Evolutionary conservation across 2,888 invertebrate genomes (phyloP).

Genomic region (Drosophila pseudotakahashii): DNA sequence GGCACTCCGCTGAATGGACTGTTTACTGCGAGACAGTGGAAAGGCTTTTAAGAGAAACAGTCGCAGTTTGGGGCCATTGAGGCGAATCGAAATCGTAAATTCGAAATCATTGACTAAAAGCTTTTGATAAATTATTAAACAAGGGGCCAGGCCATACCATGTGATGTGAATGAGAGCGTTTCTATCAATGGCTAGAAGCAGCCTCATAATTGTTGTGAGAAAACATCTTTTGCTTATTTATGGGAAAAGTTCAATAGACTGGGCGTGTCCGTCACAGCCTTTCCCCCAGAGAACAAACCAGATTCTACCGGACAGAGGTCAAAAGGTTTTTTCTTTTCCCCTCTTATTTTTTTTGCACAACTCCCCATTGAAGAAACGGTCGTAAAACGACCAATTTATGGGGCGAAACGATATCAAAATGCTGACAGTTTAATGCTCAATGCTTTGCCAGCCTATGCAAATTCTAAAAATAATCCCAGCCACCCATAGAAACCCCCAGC

Average conservation of each 20-base stretch:
- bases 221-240: slow-evolving; percentile 57
- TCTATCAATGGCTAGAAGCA: slow-evolving; percentile 68
- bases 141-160: slow-evolving; percentile 11
- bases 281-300: slow-evolving; percentile 44
- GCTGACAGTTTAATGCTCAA: slow-evolving; percentile 66
- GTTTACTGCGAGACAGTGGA: slow-evolving; percentile 49
- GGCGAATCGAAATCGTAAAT: slow-evolving; percentile 74
- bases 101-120: slow-evolving; percentile 80
- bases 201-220: slow-evolving; percentile 76
- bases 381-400: slow-evolving; percentile 69
- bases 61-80: slow-evolving; percentile 71
- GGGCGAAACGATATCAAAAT: slow-evolving; percentile 60
- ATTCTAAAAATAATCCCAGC: slow-evolving; percentile 58
- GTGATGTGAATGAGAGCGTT: slow-evolving; percentile 44
- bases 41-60: slow-evolving; percentile 63
- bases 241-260: slow-evolving; percentile 68
- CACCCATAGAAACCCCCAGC: slow-evolving; percentile 34
- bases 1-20: slow-evolving; percentile 69
- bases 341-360: slow-evolving; percentile 56
- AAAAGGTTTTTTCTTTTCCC: slow-evolving; percentile 54
- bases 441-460: slow-evolving; percentile 25
- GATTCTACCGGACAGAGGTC: slow-evolving; percentile 63
- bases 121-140: slow-evolving; percentile 78
- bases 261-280: slow-evolving; percentile 68
- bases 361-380: slow-evolving; percentile 33